Base-by-base conservation (phyloP, 2,888 invertebrate genomes). In the Suillia variegata region DNA sequence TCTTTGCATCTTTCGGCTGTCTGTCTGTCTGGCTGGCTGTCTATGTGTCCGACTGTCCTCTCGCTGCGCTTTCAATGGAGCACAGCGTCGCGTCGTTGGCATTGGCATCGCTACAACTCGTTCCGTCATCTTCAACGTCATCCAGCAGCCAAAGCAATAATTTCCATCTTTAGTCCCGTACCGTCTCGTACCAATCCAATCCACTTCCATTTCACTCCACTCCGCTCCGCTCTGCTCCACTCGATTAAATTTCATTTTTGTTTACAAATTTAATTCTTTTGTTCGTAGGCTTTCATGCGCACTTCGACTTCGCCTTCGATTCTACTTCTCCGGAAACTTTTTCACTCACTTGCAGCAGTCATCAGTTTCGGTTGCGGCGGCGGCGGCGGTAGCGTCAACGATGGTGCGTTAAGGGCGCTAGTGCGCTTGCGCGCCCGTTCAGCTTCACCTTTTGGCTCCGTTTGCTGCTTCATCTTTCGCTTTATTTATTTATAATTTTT, bases 211-310 rank as follows among this genome's bases (percentile, higher is more conserved):
- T 31, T 12, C 31, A 12, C 10, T 45, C 18, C 45, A 13, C 17
- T 45, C 45, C 45, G 5, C 5, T 18, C 13, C 45, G 5, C 17
- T 45, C 45, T 13, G 5, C 17, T 45, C 45, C 45, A 45, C 45
- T 45, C 45, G 13, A 18, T 45, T 45, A 17, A 45, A 45, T 45
- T 45, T 45, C 45, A 45, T 45, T 45, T 45, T 18, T 45, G 45
- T 45, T 5, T 45, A 45, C 17, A 45, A 45, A 45, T 45, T 45
- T 18, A 18, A 13, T 45, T 17, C 45, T 20, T 20, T 45, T 45
- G 45, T 45, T 45, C 4, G 8, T 38, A 4, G 6, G 6, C 31
- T 12, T n/a, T n/a, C n/a, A n/a, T n/a, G 31, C 6, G 6, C 31
- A 31, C 6, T 6, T 12, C 12, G 31, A 31, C 31, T 31, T n/a